Base-by-base conservation (phyloP, 2,797 vertebrate species). In the Hoplostethus atlanticus region DNA sequence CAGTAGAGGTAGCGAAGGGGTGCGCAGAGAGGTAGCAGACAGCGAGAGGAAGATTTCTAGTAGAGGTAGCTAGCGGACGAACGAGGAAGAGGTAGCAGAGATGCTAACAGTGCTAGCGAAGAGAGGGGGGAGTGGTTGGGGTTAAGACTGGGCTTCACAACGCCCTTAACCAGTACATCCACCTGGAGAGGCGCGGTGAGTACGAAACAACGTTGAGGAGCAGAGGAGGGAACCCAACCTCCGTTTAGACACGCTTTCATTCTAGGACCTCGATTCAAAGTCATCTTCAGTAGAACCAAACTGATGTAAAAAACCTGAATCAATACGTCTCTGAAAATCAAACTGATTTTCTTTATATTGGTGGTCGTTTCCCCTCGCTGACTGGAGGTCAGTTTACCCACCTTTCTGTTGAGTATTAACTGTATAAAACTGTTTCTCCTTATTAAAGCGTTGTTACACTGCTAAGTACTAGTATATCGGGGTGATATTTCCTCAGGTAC, bases 61-160 rank as follows among this genome's bases (percentile, higher is more conserved):
- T 87, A 92, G 93, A 94, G 93, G 91, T 93, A 92, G 94, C 91
- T 90, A 91, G 87, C 89, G 46, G 82, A 87, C 78, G 87, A 81
- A 74, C 21, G 36, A 80, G 71, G 75, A 87, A 77, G 91, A 91
- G 90, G 91, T 90, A 93, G 92, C 86, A 89, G 84, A 91, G 74
- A 83, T 71, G 55, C 80, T 80, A 90, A 90, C 83, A 84, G 91
- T 81, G 81, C 85, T 64, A 84, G 90, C 68, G 28, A 28, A 60
- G 21, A 40, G 62, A 21, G 21, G 1, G 53, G 17, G 47, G 60
- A 50, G 67, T 48, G 1, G 61, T 53, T 31, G 12, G 6, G 59
- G 50, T 63, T 28, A 36, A 44, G 53, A 68, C 28, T 74, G 72
- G 73, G 56, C 47, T 67, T 55, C 53, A 55, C 66, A 68, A 54